Evolutionary conservation across 2,797 vertebrate genomes (phyloP), one percentile per base, ranked within the genome.

Genomic region (Poecilia picta): DNA sequence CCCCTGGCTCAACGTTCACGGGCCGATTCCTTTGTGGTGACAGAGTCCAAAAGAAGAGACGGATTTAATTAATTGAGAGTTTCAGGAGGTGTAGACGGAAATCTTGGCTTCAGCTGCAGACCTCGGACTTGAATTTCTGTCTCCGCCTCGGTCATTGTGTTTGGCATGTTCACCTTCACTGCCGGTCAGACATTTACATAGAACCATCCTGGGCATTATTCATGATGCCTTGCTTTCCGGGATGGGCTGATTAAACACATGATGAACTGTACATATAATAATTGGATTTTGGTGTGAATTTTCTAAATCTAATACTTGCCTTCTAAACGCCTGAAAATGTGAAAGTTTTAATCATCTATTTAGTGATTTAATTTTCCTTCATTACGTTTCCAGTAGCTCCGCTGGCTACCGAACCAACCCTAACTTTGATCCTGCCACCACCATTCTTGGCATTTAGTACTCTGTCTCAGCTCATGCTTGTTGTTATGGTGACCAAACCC

Each of bases 41-140:
- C 83, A 47, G 72, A 82, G 77, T 84, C 57, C 4, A 76, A 83
- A 91, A 73, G 78, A 53, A 73, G 78, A 49, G 82, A 82, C 41
- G 64, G 78, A 83, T 91, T 91, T 94, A 95, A 96, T 96, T 95
- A 95, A 95, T 91, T 91, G 92, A 90, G 93, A 91, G 93, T 90
- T 91, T 87, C 86, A 55, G 72, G 85, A 95, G 95, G 95, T 93
- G 94, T 94, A 93, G 91, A 83, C 80, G 64, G 81, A 86, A 92
- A 88, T 84, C 84, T 87, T 74, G 83, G 86, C 77, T 86, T 84
- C 74, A 73, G 82, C 85, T 88, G 87, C 91, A 91, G 89, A 86
- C 88, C 81, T 82, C 83, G 64, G 62, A 83, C 73, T 53, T 72
- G 31, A 45, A 76, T 51, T 51, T 73, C 39, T 85, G 85, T 89